Conservation (phyloP, 2,888 invertebrate species). For the Synanthedon vespiformis region DNA sequence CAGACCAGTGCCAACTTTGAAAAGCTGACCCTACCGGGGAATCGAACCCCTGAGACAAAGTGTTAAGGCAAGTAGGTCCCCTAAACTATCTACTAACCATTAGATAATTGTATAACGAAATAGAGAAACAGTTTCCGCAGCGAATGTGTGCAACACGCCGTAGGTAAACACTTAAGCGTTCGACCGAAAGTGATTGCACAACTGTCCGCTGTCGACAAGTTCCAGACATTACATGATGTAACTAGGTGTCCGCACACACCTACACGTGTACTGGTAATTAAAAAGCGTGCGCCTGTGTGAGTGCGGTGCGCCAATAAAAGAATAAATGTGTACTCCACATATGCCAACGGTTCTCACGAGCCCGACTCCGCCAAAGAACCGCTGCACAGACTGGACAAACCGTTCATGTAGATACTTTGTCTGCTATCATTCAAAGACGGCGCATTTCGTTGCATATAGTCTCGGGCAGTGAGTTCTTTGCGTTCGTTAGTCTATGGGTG, state of each 20-base stretch:
- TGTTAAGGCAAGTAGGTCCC: too few relatives aligned
- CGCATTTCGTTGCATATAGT: too few relatives aligned
- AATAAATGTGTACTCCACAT: constrained; percentile 47
- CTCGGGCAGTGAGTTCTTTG: too few relatives aligned
- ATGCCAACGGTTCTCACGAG: constrained; percentile 51
- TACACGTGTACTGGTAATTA: constrained; percentile 23
- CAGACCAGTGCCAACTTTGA: too few relatives aligned
- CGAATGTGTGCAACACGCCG: too few relatives aligned
- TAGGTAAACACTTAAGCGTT: neutral
- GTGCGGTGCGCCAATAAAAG: constrained; percentile 44
- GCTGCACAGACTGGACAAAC: constrained; percentile 5
- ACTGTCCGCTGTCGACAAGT: neutral
- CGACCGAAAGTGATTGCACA: neutral
- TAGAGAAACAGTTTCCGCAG: too few relatives aligned
- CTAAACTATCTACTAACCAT: too few relatives aligned
- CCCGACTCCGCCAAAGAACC: constrained; percentile 10
- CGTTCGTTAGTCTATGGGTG: neutral
- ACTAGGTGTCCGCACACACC: neutral
- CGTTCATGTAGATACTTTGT: neutral
- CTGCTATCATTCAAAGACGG: too few relatives aligned
- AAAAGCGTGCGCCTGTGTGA: constrained; percentile 29
- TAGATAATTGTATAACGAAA: too few relatives aligned
- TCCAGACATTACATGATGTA: neutral
- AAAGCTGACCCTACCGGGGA: too few relatives aligned
- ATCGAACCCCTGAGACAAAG: too few relatives aligned